Evolutionary conservation across 53 echinoderm and acorn worm genomes (phyloP).

Genomic region (Temnopleurus reevesii): DNA sequence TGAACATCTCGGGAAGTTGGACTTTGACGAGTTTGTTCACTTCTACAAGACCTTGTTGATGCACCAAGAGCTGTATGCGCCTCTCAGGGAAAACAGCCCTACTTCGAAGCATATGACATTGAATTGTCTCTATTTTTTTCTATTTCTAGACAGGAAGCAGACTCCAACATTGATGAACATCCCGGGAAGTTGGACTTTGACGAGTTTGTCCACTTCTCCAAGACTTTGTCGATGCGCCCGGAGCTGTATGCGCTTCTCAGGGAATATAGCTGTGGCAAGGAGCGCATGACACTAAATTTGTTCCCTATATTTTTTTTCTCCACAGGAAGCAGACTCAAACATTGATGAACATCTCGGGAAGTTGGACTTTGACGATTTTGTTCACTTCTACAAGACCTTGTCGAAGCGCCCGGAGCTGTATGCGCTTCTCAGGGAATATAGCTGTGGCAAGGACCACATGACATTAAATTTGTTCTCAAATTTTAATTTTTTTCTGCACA

Average conservation of each 20-base stretch:
- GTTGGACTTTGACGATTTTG: conserved; percentile 96
- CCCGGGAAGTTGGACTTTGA: conserved; percentile 93
- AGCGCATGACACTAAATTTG: conserved; percentile 72
- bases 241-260: conserved; percentile 81
- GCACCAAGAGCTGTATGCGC: conserved; percentile 76
- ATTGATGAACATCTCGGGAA: conserved; percentile 88
- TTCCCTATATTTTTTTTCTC: too few relatives aligned
- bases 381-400: conserved; percentile 95
- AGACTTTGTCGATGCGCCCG: conserved; percentile 82
- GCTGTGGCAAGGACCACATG: conserved; percentile 81
- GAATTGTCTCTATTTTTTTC: too few relatives aligned
- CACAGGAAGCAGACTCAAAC: conserved; percentile 92
- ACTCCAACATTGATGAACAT: conserved; percentile 86
- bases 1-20: conserved; percentile 87
- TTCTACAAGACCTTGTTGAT: conserved; percentile 99
- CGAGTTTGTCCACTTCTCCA: conserved; percentile 98
- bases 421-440: conserved; percentile 80
- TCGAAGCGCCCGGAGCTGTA: conserved; percentile 87
- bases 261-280: conserved; percentile 86
- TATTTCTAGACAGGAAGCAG: conserved; percentile 80
- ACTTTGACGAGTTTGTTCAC: conserved; percentile 96
- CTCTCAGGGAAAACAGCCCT: conserved; percentile 81
- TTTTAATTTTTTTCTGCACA: too few relatives aligned
- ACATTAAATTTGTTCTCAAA: too few relatives aligned
- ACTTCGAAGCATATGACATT: conserved; percentile 78